Evolutionary conservation across 2,888 invertebrate genomes (phyloP), one percentile per base, ranked within the genome.

Genomic region (Drosophila eohydei): DNA sequence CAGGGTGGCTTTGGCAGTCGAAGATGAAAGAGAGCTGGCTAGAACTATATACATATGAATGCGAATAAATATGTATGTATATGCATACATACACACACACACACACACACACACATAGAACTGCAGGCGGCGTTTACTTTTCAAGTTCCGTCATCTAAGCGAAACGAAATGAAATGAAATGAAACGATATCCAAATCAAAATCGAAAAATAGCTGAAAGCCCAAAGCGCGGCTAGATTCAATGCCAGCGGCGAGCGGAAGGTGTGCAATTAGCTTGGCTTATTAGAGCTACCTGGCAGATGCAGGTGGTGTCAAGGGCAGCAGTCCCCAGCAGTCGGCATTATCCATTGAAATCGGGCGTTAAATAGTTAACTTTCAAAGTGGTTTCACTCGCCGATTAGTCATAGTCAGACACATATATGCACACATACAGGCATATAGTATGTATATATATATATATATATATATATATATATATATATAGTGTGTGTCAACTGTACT

Each of bases 91-190:
- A 44, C 8, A 34, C 8, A 38, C 1, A 38, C 38, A 36, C 36
- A 36, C 14, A 36, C 14, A 36, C 14, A 38, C 5, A 38, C 14
- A 38, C 6, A 38, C 14, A 38, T 2, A 32, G 1, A 14, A 46
- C 7, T 51, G 51, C 51, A 51, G 34, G 48, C 48, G 34, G 32
- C 32, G 21, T 26, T 57, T 50, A 32, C 54, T 44, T 57, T 64
- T 54, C 8, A 44, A 74, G 71, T 80, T 82, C 74, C 82, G 82
- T 81, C 82, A 82, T 71, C 78, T 67, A 69, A 71, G 62, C 78
- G 74, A 73, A 70, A 59, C 67, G 60, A 62, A 65, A 64, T 65
- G 61, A 64, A 56, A 34, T 34, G 56, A 52, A 52, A 52, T 30
- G 52, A 43, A 56, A 56, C 43, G 56, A 34, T 28, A 38, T 34